These are phyloP conservation scores for Microplitis manilae DNA, from an alignment of 2,888 invertebrate genomes.

Conservation along the genomic window DNA sequence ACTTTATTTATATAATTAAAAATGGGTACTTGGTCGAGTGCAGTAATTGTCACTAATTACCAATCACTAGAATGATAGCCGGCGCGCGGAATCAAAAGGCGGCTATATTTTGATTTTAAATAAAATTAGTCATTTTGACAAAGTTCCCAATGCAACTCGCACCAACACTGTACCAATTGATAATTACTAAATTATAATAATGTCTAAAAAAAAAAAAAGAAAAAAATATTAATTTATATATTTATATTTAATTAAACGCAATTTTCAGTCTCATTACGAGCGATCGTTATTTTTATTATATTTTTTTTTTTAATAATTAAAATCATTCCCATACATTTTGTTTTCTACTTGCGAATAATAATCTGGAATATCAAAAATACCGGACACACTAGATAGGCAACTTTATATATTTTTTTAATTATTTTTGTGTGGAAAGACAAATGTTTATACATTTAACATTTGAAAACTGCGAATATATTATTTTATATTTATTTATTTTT, in stretches of 20 bases:
- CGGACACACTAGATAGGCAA: constrained; percentile 37
- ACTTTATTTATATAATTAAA: neutral
- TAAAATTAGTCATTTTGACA: no score
- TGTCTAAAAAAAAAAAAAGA: neutral
- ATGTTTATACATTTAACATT: constrained; percentile 23
- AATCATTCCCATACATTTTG: constrained; percentile 27
- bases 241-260: constrained; percentile 7
- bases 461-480: constrained; percentile 26
- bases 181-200: neutral
- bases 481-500: constrained; percentile 8
- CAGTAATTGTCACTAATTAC: no score
- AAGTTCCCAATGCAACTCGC: neutral
- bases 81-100: no score
- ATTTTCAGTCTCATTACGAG: constrained; percentile 32
- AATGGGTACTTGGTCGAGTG: no score
- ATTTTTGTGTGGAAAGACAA: constrained; percentile 27
- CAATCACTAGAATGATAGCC: no score
- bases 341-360: constrained; percentile 30
- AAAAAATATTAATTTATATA: neutral
- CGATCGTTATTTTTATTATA: constrained; percentile 10
- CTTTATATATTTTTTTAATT: constrained; percentile 19
- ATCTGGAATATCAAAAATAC: constrained; percentile 43
- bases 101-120: no score
- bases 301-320: neutral
- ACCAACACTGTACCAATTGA: no score